Evolutionary conservation across 2,888 invertebrate species (phyloP), one percentile per base, ranked within the genome.

Genomic region (Limnephilus lunatus): DNA sequence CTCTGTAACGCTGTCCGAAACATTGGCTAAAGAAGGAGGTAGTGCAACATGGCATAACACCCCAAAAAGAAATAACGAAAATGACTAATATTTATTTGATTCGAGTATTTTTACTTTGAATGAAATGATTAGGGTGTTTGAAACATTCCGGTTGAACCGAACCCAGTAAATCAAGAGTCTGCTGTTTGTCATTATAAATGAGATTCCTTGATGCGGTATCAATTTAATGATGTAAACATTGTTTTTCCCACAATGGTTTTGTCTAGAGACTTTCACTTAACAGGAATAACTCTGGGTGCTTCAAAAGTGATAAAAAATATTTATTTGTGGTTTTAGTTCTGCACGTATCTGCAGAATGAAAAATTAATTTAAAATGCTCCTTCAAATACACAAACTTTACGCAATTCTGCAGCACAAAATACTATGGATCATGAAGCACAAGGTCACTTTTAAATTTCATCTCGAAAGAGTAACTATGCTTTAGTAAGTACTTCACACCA

Each of bases 371-470:
- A 68, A 68, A 68, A 25, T 68, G 53, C 53, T 19, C 53, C 48
- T 48, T 48, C 48, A 48, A 48, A 48, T 25, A 68, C 53, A 68
- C 83, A 83, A 83, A 83, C 35, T 15, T 83, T 31, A 83, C 11
- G 35, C 83, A 31, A 30, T 83, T 83, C 30, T 83, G 83, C 32
- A 14, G 83, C 83, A 68, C 53, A 68, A 83, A 83, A 31, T 83
- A 83, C 35, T 83, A 68, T 68, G 53, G 32, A 32, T 83, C 32
- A 83, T 83, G 83, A 83, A 83, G 83, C 83, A 83, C 83, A 32
- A 83, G 19, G 53, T 68, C 53, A 68, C 83, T 32, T 83, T 31
- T 82, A 31, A 31, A 35, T 83, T 32, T 83, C 19, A 83, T n/a
- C 83, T 83, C 83, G 35, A 83, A 83, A 83, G 53, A 68, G 35